Percentiles rank a stretch among this genome's conserved stretches.
Conservation (phyloP, 2,888 invertebrate species). For the Cerastoderma edule region DNA sequence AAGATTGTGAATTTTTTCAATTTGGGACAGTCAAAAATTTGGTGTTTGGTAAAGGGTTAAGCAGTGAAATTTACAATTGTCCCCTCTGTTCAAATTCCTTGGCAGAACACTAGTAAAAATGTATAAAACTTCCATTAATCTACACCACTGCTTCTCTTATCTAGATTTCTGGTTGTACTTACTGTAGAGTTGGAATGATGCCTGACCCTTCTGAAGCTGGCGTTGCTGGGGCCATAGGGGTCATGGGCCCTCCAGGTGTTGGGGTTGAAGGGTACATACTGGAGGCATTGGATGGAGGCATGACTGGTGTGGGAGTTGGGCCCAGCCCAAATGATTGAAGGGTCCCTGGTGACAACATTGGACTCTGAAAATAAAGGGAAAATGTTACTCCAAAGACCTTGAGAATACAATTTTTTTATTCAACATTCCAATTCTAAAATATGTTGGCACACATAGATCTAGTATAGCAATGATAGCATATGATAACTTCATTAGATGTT, state of each 20-base stretch:
- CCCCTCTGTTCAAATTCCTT: too few species aligned
- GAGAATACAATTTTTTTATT: background rate
- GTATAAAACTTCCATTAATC: too few species aligned
- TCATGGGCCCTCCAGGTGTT: constrained; percentile 88
- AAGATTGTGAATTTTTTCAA: too few species aligned
- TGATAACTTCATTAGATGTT: too few species aligned
- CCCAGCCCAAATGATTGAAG: constrained; percentile 71
- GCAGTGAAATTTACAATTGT: too few species aligned
- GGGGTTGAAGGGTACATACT: constrained; percentile 74
- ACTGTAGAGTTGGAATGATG: constrained; percentile 96
- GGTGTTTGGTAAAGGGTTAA: too few species aligned
- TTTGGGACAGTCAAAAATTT: too few species aligned
- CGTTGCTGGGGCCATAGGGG: constrained; percentile 86
- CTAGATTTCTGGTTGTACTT: too few species aligned
- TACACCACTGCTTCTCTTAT: too few species aligned
- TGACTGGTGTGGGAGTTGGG: constrained; percentile 72
- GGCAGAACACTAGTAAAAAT: too few species aligned
- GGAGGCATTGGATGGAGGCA: constrained; percentile 78
- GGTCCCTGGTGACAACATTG: constrained; percentile 75
- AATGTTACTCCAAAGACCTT: background rate
- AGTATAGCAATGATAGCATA: too few species aligned
- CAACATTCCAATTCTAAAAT: background rate
- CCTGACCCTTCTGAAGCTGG: constrained; percentile 92
- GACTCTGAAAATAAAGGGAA: constrained; percentile 68
- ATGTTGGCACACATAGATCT: background rate